Evolutionary conservation across 1,140 invertebrate species (phyloP), one percentile per base, ranked within the genome.

Genomic region (Parasteatoda tepidariorum): DNA sequence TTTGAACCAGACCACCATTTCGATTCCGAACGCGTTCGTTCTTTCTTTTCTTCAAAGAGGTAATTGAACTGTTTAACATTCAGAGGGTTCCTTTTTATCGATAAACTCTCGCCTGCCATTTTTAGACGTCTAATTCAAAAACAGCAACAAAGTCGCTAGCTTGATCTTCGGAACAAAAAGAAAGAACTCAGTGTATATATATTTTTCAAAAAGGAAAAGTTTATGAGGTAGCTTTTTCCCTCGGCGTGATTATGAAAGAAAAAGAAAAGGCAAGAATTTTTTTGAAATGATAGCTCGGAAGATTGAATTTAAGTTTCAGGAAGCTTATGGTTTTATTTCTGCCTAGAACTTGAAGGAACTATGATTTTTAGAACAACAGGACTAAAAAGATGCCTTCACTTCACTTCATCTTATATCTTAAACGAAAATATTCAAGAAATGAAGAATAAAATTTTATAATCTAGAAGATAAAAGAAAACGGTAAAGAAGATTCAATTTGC

Each of bases 31-130:
- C 5, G 7, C 61, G 13, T n/a, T 64, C 28, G 24, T 30, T 26
- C 30, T 64, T 30, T 48, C 18, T 62, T 64, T 64, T 31, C 28
- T 18, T 31, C 24, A 31, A 18, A 64, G 28, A 11, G 61, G 30
- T 64, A 64, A 64, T 64, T 64, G 61, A 64, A 31, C 61, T 64
- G 61, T 64, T 64, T 64, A 64, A 64, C 61, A 64, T 64, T 64
- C 61, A 64, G 61, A 7, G 7, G 7, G 11, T 31, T 26, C 28
- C 15, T 9, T 64, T 30, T 13, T 15, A 30, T 33, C 2, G 7
- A 4, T 5, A 18, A 64, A 18, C 28, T 64, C 18, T 18, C 61
- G 31, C 26, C 15, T 31, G 28, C 26, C 24, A 30, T 48, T 48
- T 48, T 48, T 3, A 64, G 61, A 18, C 7, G 26, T n/a, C 28